Conservation (phyloP, 2,113 vertebrate species). For the Psammodynastes pulverulentus region DNA sequence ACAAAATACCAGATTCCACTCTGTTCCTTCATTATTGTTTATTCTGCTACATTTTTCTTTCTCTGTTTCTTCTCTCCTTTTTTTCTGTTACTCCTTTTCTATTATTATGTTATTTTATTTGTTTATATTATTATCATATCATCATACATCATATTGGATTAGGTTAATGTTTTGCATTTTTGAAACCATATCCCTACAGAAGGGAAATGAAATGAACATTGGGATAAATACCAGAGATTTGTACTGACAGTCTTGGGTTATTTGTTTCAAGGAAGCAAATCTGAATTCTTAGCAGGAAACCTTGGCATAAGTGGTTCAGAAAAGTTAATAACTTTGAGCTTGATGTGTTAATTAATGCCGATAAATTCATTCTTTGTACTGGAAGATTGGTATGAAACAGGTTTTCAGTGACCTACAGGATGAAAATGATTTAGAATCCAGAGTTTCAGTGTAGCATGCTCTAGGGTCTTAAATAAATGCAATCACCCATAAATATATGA, state of each 20-base stretch:
- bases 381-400: neutral
- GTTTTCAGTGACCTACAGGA: slow-evolving; percentile 8
- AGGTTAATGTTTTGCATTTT: neutral
- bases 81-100: neutral
- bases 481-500: neutral
- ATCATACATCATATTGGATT: neutral
- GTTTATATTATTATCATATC: neutral
- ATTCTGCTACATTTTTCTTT: neutral
- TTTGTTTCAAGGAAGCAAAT: neutral
- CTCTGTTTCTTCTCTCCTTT: neutral
- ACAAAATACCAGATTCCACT: neutral
- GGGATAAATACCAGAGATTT: neutral
- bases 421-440: neutral
- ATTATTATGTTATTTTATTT: neutral
- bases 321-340: neutral
- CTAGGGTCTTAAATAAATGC: slow-evolving; percentile 16
- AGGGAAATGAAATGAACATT: neutral
- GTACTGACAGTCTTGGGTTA: neutral
- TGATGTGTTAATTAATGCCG: neutral
- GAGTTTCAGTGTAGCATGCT: neutral
- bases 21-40: neutral
- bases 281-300: slow-evolving; percentile 1
- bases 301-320: neutral
- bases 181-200: neutral
- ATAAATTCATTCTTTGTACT: neutral